Evolutionary conservation across 1,140 invertebrate species (phyloP).

Genomic region (Idris sp.): DNA sequence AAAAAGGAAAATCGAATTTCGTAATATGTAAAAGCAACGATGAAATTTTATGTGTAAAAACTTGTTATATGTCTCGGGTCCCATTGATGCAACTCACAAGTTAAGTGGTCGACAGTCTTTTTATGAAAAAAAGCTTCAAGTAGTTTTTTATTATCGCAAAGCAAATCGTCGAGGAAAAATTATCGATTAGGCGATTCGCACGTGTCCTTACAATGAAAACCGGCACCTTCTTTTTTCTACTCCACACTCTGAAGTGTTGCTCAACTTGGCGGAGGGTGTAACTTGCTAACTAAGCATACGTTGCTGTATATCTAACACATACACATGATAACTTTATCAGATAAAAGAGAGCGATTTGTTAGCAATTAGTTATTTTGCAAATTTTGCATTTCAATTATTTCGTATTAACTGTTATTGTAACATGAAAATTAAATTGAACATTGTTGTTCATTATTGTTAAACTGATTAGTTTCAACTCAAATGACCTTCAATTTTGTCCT

Average conservation of each 20-base stretch:
- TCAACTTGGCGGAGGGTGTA: conserved; percentile 52
- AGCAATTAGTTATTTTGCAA: too few relatives aligned
- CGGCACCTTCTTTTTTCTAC: conserved; percentile 52
- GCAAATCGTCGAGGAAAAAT: conserved; percentile 41
- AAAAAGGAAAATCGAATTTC: too few relatives aligned
- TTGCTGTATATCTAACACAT: conserved; percentile 40
- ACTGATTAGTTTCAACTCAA: too few relatives aligned
- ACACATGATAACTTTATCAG: conserved; percentile 38
- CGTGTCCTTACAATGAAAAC: conserved; percentile 62
- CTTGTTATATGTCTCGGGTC: conserved; percentile 31
- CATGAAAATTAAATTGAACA: too few relatives aligned
- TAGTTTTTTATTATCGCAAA: conserved; percentile 54
- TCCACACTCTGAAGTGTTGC: conserved; percentile 38
- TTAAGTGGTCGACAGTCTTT: conserved; percentile 49
- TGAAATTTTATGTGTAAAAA: too few relatives aligned
- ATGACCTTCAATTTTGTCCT: too few relatives aligned
- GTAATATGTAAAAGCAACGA: too few relatives aligned
- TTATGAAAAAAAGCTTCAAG: conserved; percentile 51
- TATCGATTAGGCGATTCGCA: conserved; percentile 60
- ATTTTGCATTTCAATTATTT: too few relatives aligned
- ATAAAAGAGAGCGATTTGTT: conserved; percentile 29
- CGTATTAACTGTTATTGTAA: too few relatives aligned
- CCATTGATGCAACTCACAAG: conserved; percentile 27
- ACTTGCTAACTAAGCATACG: conserved; percentile 59
- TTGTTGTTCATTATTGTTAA: too few relatives aligned